These are phyloP conservation scores for Clamator glandarius DNA, from an alignment of 2,797 vertebrate species.

Conservation along the genomic window DNA sequence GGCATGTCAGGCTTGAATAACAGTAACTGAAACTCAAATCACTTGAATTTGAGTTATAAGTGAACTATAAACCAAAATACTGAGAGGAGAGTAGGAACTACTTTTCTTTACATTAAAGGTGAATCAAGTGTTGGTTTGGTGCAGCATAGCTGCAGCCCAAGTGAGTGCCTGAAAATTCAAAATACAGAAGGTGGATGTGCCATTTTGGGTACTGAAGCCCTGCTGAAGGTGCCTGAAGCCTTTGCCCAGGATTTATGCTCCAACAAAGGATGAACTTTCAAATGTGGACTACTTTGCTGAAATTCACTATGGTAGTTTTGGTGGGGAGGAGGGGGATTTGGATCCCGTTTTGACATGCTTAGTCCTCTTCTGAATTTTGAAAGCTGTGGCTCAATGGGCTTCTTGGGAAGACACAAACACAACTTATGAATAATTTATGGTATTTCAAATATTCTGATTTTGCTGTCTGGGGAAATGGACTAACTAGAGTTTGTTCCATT, in stretches of 20 bases:
- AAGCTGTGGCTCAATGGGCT: neutral
- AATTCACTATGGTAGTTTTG: rapidly evolving
- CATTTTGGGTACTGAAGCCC: neutral
- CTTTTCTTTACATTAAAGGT: neutral
- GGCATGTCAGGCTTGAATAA: neutral
- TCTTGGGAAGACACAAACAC: neutral
- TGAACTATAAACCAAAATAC: neutral
- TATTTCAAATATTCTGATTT: neutral
- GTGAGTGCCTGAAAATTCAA: neutral
- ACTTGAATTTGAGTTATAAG: neutral
- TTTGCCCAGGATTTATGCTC: neutral
- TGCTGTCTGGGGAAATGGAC: constrained; percentile 13
- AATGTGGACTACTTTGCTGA: neutral
- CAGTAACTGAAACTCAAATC: neutral
- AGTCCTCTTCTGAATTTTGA: constrained; percentile 6
- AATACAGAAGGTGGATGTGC: neutral
- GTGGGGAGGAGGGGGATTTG: too few relatives aligned
- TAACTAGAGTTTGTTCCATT: constrained; percentile 31
- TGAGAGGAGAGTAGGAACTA: neutral
- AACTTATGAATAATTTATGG: constrained; percentile 18
- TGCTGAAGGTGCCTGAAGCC: neutral
- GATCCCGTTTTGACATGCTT: neutral
- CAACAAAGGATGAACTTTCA: neutral
- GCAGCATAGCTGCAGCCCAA: neutral
- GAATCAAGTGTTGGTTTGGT: neutral